Evolutionary conservation across 2,797 vertebrate species (phyloP).

Genomic region (Aeoliscus strigatus): DNA sequence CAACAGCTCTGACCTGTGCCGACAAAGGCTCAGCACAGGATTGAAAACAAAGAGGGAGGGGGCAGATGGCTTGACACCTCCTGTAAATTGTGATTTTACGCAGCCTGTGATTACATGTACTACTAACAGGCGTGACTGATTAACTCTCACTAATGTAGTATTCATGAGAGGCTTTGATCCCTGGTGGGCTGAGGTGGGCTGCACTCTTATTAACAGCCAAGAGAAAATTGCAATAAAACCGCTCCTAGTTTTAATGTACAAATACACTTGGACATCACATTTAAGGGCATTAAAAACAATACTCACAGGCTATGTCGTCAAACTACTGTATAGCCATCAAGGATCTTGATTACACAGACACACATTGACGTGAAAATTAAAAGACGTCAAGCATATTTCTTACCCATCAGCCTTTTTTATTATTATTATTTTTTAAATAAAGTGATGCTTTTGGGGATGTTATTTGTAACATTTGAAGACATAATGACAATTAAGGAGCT

Average conservation of each 20-base stretch:
- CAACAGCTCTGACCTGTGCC: slow-evolving; percentile 2
- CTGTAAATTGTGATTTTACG: slow-evolving; percentile 58
- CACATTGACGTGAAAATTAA: no score
- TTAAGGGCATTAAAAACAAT: no score
- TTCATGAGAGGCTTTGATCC: slow-evolving; percentile 42
- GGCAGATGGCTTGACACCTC: slow-evolving; percentile 47
- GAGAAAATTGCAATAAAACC: slow-evolving; percentile 16
- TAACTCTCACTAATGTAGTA: slow-evolving; percentile 49
- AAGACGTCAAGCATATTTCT: no score
- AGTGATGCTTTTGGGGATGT: not conserved
- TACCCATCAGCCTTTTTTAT: no score
- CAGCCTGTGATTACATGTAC: slow-evolving; percentile 54
- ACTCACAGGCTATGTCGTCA: no score
- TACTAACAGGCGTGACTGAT: slow-evolving; percentile 62
- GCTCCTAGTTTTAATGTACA: slow-evolving; percentile 14
- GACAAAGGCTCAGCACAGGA: slow-evolving; percentile 5
- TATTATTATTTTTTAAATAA: no score
- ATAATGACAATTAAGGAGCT: no score
- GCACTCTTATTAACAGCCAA: slow-evolving; percentile 10
- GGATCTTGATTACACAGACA: no score
- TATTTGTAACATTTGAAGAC: not conserved
- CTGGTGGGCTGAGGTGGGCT: slow-evolving; percentile 33
- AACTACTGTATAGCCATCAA: no score
- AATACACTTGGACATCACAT: slow-evolving; percentile 15
- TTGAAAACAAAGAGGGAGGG: slow-evolving; percentile 40